Percentiles rank a stretch among this genome's conserved stretches.
phyloP scores from a whole-genome alignment of 2,113 vertebrate genomes.

The Oncorhynchus keta region DNA sequence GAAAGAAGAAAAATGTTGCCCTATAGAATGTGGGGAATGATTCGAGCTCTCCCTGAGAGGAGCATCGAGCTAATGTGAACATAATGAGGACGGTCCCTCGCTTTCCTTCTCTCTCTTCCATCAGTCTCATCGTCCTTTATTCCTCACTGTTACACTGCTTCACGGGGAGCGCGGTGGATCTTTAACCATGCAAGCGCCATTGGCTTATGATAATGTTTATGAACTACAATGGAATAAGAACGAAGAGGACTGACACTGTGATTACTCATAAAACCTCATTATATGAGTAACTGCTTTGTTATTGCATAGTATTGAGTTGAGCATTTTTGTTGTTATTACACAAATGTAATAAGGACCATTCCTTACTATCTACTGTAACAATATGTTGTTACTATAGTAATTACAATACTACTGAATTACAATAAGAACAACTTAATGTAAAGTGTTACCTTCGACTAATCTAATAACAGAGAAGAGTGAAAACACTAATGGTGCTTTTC shows the following conservation, averaged over 20 bases:
- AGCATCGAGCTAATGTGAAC: conserved; percentile 33
- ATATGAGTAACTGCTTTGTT: no score
- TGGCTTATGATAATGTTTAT: background rate
- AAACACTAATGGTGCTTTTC: background rate
- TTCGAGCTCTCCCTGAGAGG: conserved; percentile 21
- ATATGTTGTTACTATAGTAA: no score
- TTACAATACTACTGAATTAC: no score
- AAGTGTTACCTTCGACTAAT: background rate
- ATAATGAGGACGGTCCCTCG: conserved; percentile 41
- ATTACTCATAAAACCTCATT: no score
- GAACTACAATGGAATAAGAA: background rate
- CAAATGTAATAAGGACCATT: no score
- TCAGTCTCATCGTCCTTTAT: conserved; percentile 13
- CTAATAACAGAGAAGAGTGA: background rate
- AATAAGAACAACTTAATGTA: no score
- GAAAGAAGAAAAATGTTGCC: conserved; percentile 15
- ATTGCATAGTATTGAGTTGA: no score
- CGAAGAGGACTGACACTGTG: no score
- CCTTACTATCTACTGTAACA: no score
- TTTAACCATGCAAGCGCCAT: background rate
- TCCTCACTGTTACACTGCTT: background rate
- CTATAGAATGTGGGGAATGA: conserved; percentile 25
- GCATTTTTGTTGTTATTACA: no score
- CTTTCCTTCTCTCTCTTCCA: conserved; percentile 28
- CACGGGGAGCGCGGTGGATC: conserved; percentile 11